Evolutionary conservation across 2,797 vertebrate species (phyloP), one percentile per base, ranked within the genome.

Genomic region (Alca torda): DNA sequence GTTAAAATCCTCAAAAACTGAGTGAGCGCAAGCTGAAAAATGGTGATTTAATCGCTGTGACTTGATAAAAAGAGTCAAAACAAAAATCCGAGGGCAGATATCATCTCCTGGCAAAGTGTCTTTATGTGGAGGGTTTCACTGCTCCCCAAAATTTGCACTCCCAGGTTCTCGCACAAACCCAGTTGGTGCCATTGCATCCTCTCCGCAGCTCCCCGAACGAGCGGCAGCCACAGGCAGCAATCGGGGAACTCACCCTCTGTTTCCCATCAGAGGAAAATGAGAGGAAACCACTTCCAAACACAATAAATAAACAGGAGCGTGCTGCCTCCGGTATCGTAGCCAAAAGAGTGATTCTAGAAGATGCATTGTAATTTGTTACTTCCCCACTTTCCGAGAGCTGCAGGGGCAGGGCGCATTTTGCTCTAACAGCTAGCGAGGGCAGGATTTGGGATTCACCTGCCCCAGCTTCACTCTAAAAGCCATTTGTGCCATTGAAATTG

Each of bases 101-200:
- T 4, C 2, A 24, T 24, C 31, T 63, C 53, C 33, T 53, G 54
- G 57, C 15, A 74, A 46, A 45, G 16, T 1, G 39, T 16, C 18
- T 25, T 23, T 56, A n/a, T 1, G 9, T 12, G 20, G 24, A 21
- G 9, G 24, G 23, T 37, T 87, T 63, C n/a, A 7, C 39, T 35
- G 24, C 35, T 80, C 11, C 41, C 51, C 11, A 10, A 11, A n/a
- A 57, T 33, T 20, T 9, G 48, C 8, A 1, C 11, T 59, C 41
- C 10, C 21, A 28, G 31, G 24, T 16, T 31, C 1, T 1, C 3
- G 4, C 60, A 25, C 39, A 64, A 69, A 51, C n/a, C 1, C 2
- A 16, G 4, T 0, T 0, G 1, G 25, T 0, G 0, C 59, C 20
- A 3, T 8, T 0, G 0, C 39, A 11, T 8, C 20, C 4, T 43